phyloP scores from a whole-genome alignment of 2,888 invertebrate genomes.

The Sarcophaga subvicina region DNA sequence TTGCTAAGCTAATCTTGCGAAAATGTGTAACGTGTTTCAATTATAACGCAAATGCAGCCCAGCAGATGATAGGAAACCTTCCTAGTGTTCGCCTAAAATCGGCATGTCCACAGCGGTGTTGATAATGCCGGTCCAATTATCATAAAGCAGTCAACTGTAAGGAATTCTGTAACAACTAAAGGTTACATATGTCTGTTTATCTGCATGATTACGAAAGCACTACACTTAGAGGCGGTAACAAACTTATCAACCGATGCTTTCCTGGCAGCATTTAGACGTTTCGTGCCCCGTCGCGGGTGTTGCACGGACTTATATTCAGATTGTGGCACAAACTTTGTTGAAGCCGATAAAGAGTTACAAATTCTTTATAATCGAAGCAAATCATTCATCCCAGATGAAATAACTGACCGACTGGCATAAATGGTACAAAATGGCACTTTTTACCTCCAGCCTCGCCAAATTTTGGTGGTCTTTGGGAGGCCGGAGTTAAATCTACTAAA shows the following conservation, averaged over 20 bases:
- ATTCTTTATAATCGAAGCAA: too few relatives aligned
- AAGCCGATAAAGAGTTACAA: conserved; percentile 12
- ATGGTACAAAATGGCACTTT: conserved; percentile 49
- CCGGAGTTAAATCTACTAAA: conserved; percentile 57
- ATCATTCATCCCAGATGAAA: not conserved
- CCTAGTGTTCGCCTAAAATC: conserved; percentile 61
- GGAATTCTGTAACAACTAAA: too few relatives aligned
- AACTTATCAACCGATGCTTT: conserved; percentile 55
- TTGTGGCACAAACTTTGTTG: conserved; percentile 57
- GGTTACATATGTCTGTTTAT: conserved; percentile 54
- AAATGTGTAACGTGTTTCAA: conserved; percentile 44
- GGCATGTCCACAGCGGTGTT: not conserved
- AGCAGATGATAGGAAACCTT: conserved; percentile 35
- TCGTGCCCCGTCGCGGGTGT: conserved; percentile 53
- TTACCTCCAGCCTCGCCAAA: conserved; percentile 59
- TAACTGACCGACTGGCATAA: not conserved
- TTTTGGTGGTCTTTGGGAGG: conserved; percentile 62
- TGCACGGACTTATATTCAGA: conserved; percentile 57
- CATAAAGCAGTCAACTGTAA: not conserved
- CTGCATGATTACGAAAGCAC: conserved; percentile 63
- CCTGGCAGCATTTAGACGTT: conserved; percentile 62
- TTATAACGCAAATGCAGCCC: conserved; percentile 33
- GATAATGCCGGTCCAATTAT: not conserved
- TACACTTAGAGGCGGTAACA: conserved; percentile 66
- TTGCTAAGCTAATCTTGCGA: conserved; percentile 38